These are phyloP conservation scores for Phyto melanocephala DNA, from an alignment of 2,888 invertebrate species.

Conservation along the genomic window DNA sequence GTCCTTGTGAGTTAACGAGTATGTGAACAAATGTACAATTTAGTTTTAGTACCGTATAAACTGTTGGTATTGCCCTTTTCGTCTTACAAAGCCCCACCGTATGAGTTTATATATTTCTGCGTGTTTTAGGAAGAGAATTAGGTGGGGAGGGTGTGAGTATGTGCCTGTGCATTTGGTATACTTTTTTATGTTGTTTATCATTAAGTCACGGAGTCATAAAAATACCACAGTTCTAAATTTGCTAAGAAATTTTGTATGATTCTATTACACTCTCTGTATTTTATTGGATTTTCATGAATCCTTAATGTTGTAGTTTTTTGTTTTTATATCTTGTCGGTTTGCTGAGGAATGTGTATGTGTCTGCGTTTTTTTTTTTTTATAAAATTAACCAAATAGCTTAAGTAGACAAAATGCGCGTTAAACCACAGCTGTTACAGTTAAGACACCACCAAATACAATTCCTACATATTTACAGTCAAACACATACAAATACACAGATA, in stretches of 20 bases:
- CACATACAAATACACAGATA: neutral
- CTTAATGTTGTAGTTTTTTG: conserved; percentile 17
- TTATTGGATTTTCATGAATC: conserved; percentile 7
- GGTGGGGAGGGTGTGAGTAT: neutral
- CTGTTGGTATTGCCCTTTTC: neutral
- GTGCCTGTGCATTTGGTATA: neutral
- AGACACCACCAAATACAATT: conserved; percentile 40
- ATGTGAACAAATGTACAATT: conserved; percentile 31
- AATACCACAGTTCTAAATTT: conserved; percentile 45
- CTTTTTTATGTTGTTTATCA: conserved; percentile 36
- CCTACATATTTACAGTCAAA: neutral
- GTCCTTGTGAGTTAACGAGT: neutral
- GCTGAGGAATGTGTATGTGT: neutral
- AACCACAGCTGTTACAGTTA: conserved; percentile 56
- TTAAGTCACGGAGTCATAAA: conserved; percentile 60
- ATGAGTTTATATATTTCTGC: neutral
- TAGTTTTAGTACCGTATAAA: conserved; percentile 42
- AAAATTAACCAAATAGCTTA: conserved; percentile 40
- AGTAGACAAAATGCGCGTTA: conserved; percentile 55
- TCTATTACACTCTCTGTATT: neutral
- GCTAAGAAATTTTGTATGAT: conserved; percentile 15
- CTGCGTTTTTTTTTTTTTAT: neutral
- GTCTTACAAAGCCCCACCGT: neutral
- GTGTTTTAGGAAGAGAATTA: neutral
- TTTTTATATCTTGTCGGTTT: neutral